phyloP scores from a whole-genome alignment of 2,113 vertebrate genomes.

The Coregonus clupeaformis region DNA sequence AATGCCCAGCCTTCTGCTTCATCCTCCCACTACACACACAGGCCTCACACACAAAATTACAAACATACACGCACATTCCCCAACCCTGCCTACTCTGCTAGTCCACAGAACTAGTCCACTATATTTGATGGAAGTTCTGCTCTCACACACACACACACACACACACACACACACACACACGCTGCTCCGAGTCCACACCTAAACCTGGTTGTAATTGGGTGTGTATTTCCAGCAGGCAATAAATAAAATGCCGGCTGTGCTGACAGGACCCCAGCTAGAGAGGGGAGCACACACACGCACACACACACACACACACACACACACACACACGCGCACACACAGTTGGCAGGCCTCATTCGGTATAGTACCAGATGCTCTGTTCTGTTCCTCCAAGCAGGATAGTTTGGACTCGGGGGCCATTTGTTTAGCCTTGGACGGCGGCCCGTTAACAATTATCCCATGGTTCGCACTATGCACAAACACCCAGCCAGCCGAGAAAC shows the following conservation, averaged over 20 bases:
- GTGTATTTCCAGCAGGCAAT: slow-evolving; percentile 4
- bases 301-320: no score
- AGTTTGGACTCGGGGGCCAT: slow-evolving; percentile 1
- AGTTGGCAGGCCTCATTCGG: not conserved
- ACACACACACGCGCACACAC: no score
- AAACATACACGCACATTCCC: not conserved
- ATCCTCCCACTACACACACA: not conserved
- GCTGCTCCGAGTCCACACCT: not conserved
- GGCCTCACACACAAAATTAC: not conserved
- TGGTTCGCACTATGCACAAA: not conserved
- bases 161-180: not conserved
- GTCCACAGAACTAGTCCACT: not conserved
- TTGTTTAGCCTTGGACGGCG: slow-evolving; percentile 7
- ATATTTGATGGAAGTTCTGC: not conserved
- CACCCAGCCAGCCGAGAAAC: not conserved
- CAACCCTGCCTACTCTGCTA: not conserved
- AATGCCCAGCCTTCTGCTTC: not conserved
- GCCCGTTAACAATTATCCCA: slow-evolving; percentile 13
- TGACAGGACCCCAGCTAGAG: slow-evolving; percentile 3
- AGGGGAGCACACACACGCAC: not conserved
- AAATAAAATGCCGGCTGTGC: slow-evolving; percentile 16
- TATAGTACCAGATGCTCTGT: not conserved
- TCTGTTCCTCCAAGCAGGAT: not conserved
- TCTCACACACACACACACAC: no score
- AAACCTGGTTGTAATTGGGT: slow-evolving; percentile 14